Evolutionary conservation across 2,113 vertebrate species (phyloP).

Genomic region (Scomber colias): DNA sequence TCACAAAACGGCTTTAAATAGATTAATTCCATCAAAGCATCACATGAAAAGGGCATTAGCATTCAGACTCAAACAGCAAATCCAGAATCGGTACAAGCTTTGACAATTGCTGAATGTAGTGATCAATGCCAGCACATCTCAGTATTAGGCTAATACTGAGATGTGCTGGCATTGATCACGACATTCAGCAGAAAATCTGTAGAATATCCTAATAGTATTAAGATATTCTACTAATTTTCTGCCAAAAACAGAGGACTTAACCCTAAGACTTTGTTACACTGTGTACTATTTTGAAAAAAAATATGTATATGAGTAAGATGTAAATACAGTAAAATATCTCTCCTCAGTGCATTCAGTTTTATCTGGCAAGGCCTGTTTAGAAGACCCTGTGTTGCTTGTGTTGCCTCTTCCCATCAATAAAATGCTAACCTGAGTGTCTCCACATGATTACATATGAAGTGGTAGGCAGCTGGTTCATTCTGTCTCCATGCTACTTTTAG

Average conservation of each 20-base stretch:
- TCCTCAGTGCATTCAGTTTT: neutral
- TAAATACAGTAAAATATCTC: neutral
- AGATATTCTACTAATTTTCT: neutral
- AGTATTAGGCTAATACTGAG: neutral
- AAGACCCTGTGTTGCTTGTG: neutral
- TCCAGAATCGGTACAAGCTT: slow-evolving; percentile 1
- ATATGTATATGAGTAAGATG: neutral
- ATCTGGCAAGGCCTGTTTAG: neutral
- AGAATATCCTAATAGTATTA: neutral
- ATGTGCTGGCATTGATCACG: too few relatives aligned
- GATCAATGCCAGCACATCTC: neutral
- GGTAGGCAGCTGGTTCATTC: slow-evolving; percentile 19
- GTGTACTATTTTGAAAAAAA: neutral
- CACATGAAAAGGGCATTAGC: slow-evolving; percentile 29
- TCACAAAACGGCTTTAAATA: slow-evolving; percentile 28
- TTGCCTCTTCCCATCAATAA: slow-evolving; percentile 6
- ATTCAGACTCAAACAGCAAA: slow-evolving; percentile 26
- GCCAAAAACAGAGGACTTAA: neutral
- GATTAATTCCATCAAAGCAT: slow-evolving; percentile 31
- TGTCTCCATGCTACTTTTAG: slow-evolving; percentile 19
- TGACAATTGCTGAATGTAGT: slow-evolving; percentile 1
- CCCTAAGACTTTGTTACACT: neutral
- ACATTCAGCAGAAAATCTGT: too few relatives aligned
- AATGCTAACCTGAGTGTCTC: slow-evolving; percentile 13
- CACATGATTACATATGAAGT: slow-evolving; percentile 5